These are phyloP conservation scores for Polymixis flavicincta DNA, from an alignment of 2,888 invertebrate species.

Conservation along the genomic window DNA sequence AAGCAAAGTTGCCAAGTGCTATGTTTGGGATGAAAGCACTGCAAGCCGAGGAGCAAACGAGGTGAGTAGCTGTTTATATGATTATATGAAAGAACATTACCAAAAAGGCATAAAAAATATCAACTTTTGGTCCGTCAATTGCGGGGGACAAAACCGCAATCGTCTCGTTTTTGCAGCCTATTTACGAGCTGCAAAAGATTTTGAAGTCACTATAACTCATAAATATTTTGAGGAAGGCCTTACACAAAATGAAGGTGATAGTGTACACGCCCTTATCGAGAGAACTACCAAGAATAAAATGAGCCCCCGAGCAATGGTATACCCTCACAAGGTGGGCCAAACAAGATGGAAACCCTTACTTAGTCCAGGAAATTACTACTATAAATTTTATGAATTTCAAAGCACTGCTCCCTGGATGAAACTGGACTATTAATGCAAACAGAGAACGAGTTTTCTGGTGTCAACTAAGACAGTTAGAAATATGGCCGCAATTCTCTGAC, in stretches of 20 bases:
- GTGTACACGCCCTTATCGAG: conserved; percentile 32
- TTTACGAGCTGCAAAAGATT: conserved; percentile 37
- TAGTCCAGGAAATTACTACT: conserved; percentile 41
- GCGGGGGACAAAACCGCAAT: conserved; percentile 38
- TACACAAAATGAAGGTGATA: conserved; percentile 37
- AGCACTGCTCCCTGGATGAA: conserved; percentile 33
- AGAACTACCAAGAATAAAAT: conserved; percentile 26
- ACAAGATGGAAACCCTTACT: conserved; percentile 24
- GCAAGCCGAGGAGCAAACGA: conserved; percentile 27
- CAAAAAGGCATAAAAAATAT: conserved; percentile 35
- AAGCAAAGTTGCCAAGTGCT: conserved; percentile 35
- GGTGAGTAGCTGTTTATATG: conserved; percentile 32
- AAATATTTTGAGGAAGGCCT: conserved; percentile 30
- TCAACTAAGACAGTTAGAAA: conserved; percentile 33
- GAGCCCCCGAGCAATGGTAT: conserved; percentile 38
- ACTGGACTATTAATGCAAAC: conserved; percentile 31
- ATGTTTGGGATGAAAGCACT: conserved; percentile 41
- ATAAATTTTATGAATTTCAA: conserved; percentile 33
- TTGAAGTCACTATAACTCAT: conserved; percentile 34
- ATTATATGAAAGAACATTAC: conserved; percentile 35
- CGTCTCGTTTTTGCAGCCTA: conserved; percentile 33
- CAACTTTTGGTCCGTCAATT: conserved; percentile 35
- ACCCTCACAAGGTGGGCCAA: conserved; percentile 31
- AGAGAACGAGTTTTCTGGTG: conserved; percentile 34
- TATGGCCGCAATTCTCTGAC: conserved; percentile 27